These are phyloP conservation scores for Microcebus murinus DNA, from an alignment of 2,113 vertebrate species.

Conservation along the genomic window DNA sequence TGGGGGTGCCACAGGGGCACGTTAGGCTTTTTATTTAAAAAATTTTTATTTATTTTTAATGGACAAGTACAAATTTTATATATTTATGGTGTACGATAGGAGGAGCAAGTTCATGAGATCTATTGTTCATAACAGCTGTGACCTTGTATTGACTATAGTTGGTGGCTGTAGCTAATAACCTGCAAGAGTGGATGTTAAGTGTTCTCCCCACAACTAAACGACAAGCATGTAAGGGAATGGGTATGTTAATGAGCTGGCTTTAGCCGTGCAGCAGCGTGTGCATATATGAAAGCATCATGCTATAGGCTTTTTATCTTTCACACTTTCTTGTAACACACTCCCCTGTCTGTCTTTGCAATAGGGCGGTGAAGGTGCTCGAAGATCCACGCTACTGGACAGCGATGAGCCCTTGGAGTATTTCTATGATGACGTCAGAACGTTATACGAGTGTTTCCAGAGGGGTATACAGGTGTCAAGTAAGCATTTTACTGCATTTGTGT, in stretches of 20 bases:
- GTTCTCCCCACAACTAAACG: neutral
- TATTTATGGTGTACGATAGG: neutral
- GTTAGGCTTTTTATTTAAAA: neutral
- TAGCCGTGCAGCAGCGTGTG: neutral
- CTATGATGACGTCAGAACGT: constrained; percentile 91
- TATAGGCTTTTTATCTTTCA: neutral
- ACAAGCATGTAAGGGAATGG: neutral
- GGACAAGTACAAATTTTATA: neutral
- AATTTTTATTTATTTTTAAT: neutral
- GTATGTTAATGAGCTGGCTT: neutral
- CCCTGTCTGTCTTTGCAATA: constrained; percentile 66
- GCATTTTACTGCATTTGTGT: constrained; percentile 56
- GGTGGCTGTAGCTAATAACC: neutral
- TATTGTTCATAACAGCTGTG: neutral
- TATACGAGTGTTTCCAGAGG: constrained; percentile 92
- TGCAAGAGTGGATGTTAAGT: neutral
- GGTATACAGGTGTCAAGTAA: constrained; percentile 94
- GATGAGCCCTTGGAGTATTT: constrained; percentile 85
- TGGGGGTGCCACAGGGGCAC: neutral
- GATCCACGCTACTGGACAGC: constrained; percentile 86
- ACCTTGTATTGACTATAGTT: neutral
- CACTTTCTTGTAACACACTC: neutral
- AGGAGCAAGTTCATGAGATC: neutral
- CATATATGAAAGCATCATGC: neutral
- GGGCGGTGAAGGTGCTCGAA: constrained; percentile 88